Evolutionary conservation across 2,113 vertebrate genomes (phyloP).

Genomic region (Melanocharis versteri): DNA sequence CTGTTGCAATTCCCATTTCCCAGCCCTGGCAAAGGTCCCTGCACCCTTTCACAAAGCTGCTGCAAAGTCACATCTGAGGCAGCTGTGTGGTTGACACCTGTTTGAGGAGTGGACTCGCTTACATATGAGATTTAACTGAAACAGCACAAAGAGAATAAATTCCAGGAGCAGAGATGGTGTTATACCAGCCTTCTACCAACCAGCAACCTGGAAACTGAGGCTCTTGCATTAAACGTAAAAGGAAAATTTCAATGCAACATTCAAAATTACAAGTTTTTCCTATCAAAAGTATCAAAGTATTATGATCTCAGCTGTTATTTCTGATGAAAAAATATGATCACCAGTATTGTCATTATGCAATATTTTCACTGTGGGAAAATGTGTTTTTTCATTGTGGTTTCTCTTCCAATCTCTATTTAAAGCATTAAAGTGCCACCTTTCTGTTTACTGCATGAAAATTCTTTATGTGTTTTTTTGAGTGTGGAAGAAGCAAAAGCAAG

Average conservation of each 20-base stretch:
- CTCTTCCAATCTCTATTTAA: background rate
- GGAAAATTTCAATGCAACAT: background rate
- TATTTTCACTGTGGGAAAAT: background rate
- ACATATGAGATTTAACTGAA: background rate
- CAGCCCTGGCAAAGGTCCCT: background rate
- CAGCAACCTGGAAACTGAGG: background rate
- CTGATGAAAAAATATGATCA: background rate
- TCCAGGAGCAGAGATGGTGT: background rate
- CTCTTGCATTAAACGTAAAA: background rate
- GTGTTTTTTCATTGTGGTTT: background rate
- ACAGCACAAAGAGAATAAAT: background rate
- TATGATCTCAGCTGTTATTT: background rate
- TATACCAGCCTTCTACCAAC: background rate
- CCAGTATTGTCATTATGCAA: background rate
- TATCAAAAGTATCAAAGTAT: background rate
- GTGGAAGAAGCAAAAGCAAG: background rate
- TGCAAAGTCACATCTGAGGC: background rate
- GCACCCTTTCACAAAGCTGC: background rate
- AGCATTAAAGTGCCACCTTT: background rate
- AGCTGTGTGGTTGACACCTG: background rate
- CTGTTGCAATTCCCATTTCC: background rate
- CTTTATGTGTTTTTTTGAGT: background rate
- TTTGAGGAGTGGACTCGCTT: background rate
- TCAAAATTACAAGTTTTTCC: background rate
- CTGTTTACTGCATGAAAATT: background rate